These are phyloP conservation scores for Cebus imitator DNA, from an alignment of 2,113 vertebrate species.

Conservation along the genomic window DNA sequence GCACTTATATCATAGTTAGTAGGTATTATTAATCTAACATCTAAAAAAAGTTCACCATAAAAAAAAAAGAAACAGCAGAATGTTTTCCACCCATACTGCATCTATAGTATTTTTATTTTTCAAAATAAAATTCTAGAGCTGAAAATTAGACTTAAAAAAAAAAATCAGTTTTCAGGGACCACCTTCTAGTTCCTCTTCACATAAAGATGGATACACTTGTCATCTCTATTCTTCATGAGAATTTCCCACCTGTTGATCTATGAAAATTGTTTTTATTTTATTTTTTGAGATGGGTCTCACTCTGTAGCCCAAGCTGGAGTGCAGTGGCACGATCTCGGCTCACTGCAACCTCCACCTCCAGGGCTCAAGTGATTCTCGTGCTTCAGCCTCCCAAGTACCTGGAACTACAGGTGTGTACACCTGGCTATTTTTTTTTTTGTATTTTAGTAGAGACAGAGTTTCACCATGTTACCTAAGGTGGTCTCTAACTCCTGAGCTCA, in stretches of 20 bases:
- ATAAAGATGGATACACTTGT: neutral
- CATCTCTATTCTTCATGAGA: neutral
- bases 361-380: too few relatives aligned
- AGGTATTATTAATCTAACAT: neutral
- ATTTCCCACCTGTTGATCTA: neutral
- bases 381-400: too few relatives aligned
- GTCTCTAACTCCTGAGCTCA: too few relatives aligned
- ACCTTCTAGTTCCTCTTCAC: neutral
- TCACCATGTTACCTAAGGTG: too few relatives aligned
- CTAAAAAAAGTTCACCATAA: neutral
- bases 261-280: neutral
- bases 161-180: neutral
- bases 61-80: conserved; percentile 8
- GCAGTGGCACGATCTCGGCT: too few relatives aligned
- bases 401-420: too few relatives aligned
- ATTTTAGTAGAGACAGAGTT: too few relatives aligned
- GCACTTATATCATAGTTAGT: neutral
- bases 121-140: neutral
- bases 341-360: too few relatives aligned
- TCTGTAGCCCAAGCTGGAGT: too few relatives aligned
- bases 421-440: too few relatives aligned
- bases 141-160: neutral
- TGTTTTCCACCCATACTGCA: neutral
- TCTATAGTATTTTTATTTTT: conserved; percentile 30
- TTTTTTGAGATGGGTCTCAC: too few relatives aligned